A percentile compares a stretch with the other conserved stretches of the same genome.
phyloP scores from a whole-genome alignment of 2,113 vertebrate species.

The Butastur rufipennis region DNA sequence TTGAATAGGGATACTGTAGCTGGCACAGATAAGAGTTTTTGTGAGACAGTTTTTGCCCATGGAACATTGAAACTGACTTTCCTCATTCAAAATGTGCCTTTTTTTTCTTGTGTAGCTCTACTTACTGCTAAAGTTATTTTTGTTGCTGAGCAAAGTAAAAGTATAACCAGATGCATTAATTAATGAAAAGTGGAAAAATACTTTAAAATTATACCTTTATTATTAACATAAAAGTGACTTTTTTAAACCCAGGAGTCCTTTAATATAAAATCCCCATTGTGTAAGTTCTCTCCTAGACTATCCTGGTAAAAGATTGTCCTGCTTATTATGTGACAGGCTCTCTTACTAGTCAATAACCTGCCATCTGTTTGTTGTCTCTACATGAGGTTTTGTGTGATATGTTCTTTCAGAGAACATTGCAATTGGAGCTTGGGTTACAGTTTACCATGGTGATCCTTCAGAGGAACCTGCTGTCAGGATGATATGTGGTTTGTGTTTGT shows the following conservation, averaged over 20 bases:
- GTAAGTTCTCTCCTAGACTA: not conserved
- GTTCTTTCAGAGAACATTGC: not conserved
- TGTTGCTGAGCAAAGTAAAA: not conserved
- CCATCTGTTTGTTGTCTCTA: not conserved
- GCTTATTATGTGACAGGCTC: not conserved
- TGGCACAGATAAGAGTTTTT: not conserved
- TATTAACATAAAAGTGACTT: not conserved
- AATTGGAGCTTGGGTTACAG: not conserved
- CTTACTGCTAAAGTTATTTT: not conserved
- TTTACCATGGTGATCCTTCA: not conserved
- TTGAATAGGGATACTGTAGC: not conserved
- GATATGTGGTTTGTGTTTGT: not conserved
- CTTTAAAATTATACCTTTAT: not conserved
- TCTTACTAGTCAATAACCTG: not conserved
- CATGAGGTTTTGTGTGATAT: not conserved
- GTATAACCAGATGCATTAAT: not conserved
- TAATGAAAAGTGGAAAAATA: not conserved
- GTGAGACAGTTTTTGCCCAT: not conserved
- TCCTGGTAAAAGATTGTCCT: not conserved
- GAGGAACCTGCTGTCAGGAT: not conserved
- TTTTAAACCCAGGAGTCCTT: not conserved
- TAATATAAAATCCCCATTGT: not conserved
- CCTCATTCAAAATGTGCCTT: not conserved
- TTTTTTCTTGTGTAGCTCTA: not conserved
- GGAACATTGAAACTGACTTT: not conserved